Evolutionary conservation across 2,888 invertebrate species (phyloP).

Genomic region (Rhamnusium bicolor): DNA sequence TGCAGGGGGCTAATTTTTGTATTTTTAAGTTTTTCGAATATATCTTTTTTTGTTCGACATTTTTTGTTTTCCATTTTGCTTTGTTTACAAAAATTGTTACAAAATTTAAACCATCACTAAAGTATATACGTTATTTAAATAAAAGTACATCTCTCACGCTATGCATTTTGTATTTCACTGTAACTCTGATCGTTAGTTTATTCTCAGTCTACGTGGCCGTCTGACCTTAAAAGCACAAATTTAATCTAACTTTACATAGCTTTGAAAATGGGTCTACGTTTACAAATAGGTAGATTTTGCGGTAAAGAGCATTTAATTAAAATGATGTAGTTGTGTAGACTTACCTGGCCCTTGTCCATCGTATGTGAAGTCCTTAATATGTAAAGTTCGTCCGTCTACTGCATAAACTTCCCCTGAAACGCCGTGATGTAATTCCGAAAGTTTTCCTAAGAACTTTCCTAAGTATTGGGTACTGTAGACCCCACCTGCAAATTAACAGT

Average conservation of each 20-base stretch:
- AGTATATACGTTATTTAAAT: too few relatives aligned
- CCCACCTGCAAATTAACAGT: constrained; percentile 46
- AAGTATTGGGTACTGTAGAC: constrained; percentile 75
- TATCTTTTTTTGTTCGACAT: too few relatives aligned
- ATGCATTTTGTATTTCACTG: too few relatives aligned
- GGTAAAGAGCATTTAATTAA: constrained; percentile 10
- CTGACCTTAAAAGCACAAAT: not conserved
- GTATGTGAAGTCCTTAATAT: constrained; percentile 90
- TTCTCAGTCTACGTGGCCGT: not conserved
- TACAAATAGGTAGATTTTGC: not conserved
- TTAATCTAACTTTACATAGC: not conserved
- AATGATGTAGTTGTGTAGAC: constrained; percentile 28
- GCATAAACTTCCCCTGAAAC: constrained; percentile 91
- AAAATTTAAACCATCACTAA: too few relatives aligned
- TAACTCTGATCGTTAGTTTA: too few relatives aligned
- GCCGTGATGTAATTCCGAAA: constrained; percentile 86
- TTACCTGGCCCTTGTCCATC: constrained; percentile 93
- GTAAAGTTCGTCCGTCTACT: constrained; percentile 89
- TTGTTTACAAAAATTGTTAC: too few relatives aligned
- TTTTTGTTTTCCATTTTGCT: too few relatives aligned
- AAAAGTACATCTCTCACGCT: too few relatives aligned
- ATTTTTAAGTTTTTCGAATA: too few relatives aligned
- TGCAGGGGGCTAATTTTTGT: too few relatives aligned
- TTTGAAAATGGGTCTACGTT: not conserved
- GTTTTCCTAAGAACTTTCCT: constrained; percentile 84